Conservation (phyloP, 2,797 vertebrate species). For the Acanthurus lineatus region DNA sequence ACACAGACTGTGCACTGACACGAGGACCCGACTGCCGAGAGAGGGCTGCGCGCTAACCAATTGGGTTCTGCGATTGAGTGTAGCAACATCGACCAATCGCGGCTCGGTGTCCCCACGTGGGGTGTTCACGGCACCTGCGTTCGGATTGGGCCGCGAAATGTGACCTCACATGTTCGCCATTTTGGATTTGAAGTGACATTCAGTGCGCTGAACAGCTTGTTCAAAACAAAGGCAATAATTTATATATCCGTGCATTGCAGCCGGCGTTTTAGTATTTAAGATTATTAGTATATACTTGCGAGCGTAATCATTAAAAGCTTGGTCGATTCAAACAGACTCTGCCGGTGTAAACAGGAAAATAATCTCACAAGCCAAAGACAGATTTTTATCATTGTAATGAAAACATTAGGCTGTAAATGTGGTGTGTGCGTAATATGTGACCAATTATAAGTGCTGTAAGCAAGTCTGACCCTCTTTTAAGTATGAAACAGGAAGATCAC, state of each 20-base stretch:
- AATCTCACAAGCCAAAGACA: neutral
- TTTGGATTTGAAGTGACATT: conserved; percentile 88
- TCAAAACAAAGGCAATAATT: conserved; percentile 84
- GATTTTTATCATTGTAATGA: neutral
- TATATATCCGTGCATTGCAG: conserved; percentile 49
- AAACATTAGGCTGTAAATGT: neutral
- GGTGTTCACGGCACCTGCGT: neutral
- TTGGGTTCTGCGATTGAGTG: conserved; percentile 78
- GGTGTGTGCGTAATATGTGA: neutral
- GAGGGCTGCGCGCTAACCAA: conserved; percentile 85
- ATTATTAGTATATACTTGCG: neutral
- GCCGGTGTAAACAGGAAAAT: conserved; percentile 9
- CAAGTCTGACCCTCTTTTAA: neutral
- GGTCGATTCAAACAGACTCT: neutral
- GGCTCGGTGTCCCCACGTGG: conserved; percentile 88
- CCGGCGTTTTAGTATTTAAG: neutral
- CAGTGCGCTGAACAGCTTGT: conserved; percentile 82
- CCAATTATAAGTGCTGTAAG: neutral
- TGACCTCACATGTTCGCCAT: conserved; percentile 90
- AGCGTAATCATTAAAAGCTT: conserved; percentile 13
- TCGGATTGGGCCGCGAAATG: conserved; percentile 81
- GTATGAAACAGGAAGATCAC: conserved; percentile 1
- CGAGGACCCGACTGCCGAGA: conserved; percentile 90
- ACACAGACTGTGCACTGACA: conserved; percentile 91
- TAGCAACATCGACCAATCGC: conserved; percentile 76